Base-by-base conservation (phyloP, 1,140 invertebrate species). In the Leptonema lineaticorne region DNA sequence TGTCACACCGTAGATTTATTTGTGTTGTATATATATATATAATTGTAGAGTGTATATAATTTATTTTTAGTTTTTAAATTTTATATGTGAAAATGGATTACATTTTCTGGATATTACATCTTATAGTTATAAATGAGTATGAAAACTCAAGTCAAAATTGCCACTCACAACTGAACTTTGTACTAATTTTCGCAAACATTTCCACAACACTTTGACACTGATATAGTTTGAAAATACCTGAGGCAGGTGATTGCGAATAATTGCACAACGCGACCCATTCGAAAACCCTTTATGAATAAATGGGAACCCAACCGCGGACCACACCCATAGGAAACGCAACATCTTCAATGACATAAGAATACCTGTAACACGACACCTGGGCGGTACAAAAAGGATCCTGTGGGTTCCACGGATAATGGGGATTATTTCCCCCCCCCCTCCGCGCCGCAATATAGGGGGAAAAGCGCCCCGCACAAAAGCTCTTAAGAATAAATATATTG, bases 321-420 rank as follows among this genome's bases (percentile, higher is more conserved):
- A 64, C 62, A 64, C 62, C 62, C 41, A 45, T 28, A 64, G 62
- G 62, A 64, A 64, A 41, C 46, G 11, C 26, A 64, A 22, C 50
- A 28, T 64, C 41, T 48, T 48, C 41, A 16, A 14, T 11, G 7
- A 33, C 45, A 62, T 16, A 62, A 62, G 45, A 59, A 62, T 16
- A 27, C 22, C 20, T 18, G 62, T 29, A 64, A 64, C 16, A 18
- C 29, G 45, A 64, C 62, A 64, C 62, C 62, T 64, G 62, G 62
- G 62, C 50, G 60, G 60, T 6, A 46, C 26, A n/a, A 20, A 22
- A 63, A 28, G 14, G 58, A 33, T 41, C 16, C 37, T 41, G 37
- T 16, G 37, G n/a, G 37, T 41, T 41, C 18, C 9, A 3, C 16
- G 18, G 11, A 53, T 26, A 53, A 22, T 53, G 22, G 18, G 7